Evolutionary conservation across 2,797 vertebrate genomes (phyloP), one percentile per base, ranked within the genome.

Genomic region (Pagetopsis macropterus): DNA sequence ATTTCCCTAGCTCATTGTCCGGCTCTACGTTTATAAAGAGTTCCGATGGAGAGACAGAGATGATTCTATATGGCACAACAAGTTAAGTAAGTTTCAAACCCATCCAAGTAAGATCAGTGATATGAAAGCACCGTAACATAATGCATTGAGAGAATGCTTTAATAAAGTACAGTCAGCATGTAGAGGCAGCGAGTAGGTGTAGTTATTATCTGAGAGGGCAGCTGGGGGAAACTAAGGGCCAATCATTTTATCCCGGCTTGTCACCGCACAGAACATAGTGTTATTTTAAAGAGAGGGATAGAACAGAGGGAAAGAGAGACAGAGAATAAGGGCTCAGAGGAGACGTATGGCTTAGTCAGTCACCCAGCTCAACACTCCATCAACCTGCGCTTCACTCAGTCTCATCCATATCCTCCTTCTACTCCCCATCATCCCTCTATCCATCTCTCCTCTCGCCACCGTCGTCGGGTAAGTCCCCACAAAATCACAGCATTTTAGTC

Each of bases 281-380:
- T 90, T 88, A 87, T 90, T 90, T 87, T 84, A 89, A 87, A 86
- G 75, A 75, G 70, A 43, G 69, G 62, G 64, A 71, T 59, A 76
- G 68, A 78, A 81, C 31, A 75, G 44, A 67, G 59, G 49, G 72
- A 41, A 37, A 33, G 56, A 55, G 71, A 74, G 70, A n/a, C 55
- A 59, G 44, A 54, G 33, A 37, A 77, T 50, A 81, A 82, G 71
- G 65, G 78, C 86, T 90, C 88, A 79, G 71, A 48, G 75, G 84
- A 92, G 92, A 94, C 88, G 93, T 94, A 94, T 89, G 89, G 90
- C 75, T 91, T 88, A 94, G 91, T 93, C 92, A 90, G 89, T 94
- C 91, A 93, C 87, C 85, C 87, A 83, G 83, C 88, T 75, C 82
- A 92, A 91, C 92, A 91, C 88, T 94, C 89, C 90, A 93, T 93